Base-by-base conservation (phyloP, 2,888 invertebrate species). In the Andrena bicolor region DNA sequence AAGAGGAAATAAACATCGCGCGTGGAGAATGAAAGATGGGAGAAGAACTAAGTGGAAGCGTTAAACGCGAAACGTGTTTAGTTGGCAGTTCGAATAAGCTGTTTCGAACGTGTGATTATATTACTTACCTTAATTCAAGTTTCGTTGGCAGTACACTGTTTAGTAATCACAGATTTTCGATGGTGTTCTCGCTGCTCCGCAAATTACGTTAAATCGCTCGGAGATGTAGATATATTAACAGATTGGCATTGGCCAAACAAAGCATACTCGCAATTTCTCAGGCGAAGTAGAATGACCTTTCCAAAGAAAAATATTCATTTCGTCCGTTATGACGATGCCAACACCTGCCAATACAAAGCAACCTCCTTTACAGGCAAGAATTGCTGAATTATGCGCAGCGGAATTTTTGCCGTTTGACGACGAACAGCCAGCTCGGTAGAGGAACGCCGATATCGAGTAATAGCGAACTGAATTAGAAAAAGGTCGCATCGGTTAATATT, bases 221-320 rank as follows among this genome's bases (percentile, higher is more conserved):
- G 4, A 10, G 23, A 35, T 2, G 23, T 26, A 26, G 20, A 41
- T 68, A 6, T 35, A n/a, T 80, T n/a, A 81, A 76, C 28, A 74
- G 35, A 53, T 71, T 35, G n/a, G n/a, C 10, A 20, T 20, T 2
- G 4, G 28, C 13, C 48, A 35, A 48, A 8, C 30, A 26, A 30
- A 16, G 26, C 20, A 10, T 35, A 48, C 28, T 64, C n/a, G 73
- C n/a, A 51, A 64, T 68, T 60, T 63, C 60, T 75, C 35, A 63
- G 7, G 16, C 72, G 13, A 72, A 48, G 56, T 51, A 41, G 71
- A 69, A 76, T 69, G 83, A 83, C 71, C 83, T 80, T 83, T 76
- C 76, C 79, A 60, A n/a, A 79, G 75, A 80, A 79, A 84, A 84
- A 83, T 84, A 80, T 76, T 83, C 83, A 76, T 83, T 84, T 83